A percentile compares a stretch with the other conserved stretches of the same genome.
These are phyloP conservation scores for Cynodonichthys magdalenae DNA, from an alignment of 2,797 vertebrate species.

Conservation along the genomic window DNA sequence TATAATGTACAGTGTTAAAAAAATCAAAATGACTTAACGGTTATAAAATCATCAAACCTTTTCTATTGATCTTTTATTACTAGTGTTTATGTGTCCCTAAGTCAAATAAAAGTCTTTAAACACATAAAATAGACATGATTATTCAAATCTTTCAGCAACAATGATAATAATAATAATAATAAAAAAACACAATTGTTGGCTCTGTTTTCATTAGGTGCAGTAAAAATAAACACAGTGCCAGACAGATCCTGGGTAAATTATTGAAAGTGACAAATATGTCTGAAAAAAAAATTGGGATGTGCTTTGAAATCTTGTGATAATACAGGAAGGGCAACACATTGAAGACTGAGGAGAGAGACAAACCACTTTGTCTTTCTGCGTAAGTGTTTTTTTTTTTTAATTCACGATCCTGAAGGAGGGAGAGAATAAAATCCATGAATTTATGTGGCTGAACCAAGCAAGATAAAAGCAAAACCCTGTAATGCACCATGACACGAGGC, in stretches of 20 bases:
- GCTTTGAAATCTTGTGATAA: slow-evolving; percentile 19
- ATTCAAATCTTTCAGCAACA: slow-evolving; percentile 2
- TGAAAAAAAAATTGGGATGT: slow-evolving; percentile 26
- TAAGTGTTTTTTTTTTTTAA: slow-evolving; percentile 38
- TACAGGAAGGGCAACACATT: background rate
- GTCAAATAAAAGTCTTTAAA: background rate
- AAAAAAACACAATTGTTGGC: slow-evolving; percentile 10
- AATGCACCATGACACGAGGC: slow-evolving; percentile 73
- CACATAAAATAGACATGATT: slow-evolving; percentile 21
- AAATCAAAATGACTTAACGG: background rate
- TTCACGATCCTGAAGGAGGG: slow-evolving; percentile 30
- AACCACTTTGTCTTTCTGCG: slow-evolving; percentile 49
- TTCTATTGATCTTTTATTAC: background rate
- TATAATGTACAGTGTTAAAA: no score
- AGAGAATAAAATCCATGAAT: slow-evolving; percentile 24
- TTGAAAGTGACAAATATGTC: slow-evolving; percentile 30
- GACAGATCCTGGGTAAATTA: slow-evolving; percentile 3
- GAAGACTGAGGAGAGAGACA: slow-evolving; percentile 16
- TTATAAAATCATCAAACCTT: background rate
- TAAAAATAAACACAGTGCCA: slow-evolving; percentile 4
- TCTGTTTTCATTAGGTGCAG: slow-evolving; percentile 31
- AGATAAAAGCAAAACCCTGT: slow-evolving; percentile 86
- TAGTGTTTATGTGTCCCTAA: no score
- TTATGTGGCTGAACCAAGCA: slow-evolving; percentile 48
- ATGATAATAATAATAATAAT: no score